Percentiles rank a stretch among this genome's conserved stretches.
Evolutionary conservation across 2,888 invertebrate species (phyloP).

Genomic region (Drosophila glabriapex): DNA sequence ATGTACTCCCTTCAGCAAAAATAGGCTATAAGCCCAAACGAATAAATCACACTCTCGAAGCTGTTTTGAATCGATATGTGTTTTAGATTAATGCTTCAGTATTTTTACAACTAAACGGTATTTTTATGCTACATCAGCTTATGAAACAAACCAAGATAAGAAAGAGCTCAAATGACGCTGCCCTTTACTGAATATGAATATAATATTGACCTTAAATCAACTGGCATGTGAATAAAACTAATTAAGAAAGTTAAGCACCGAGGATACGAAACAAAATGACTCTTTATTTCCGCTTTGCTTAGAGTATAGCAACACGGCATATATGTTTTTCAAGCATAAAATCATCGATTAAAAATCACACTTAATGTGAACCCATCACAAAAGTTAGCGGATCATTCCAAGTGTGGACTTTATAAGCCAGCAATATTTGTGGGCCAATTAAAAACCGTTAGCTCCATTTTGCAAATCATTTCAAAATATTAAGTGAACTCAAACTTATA

Average conservation of each 20-base stretch:
- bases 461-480: conserved; percentile 72
- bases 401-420: conserved; percentile 8
- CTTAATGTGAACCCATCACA: conserved; percentile 21
- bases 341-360: background rate
- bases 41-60: background rate
- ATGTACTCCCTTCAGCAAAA: background rate
- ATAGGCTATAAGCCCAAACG: background rate
- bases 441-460: conserved; percentile 56
- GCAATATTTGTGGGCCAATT: conserved; percentile 37
- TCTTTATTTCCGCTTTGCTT: background rate
- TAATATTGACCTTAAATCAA: background rate
- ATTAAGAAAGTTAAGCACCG: conserved; percentile 3
- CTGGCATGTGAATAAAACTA: background rate
- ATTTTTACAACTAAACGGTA: background rate
- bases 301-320: conserved; percentile 1
- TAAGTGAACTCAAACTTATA: conserved; percentile 47
- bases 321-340: conserved; percentile 11
- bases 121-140: background rate
- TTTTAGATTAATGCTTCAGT: background rate
- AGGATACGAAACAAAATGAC: conserved; percentile 10
- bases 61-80: background rate
- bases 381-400: conserved; percentile 25
- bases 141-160: background rate
- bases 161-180: background rate
- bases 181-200: background rate